Conservation (phyloP, 2,113 vertebrate species). For the Epinephelus fuscoguttatus region DNA sequence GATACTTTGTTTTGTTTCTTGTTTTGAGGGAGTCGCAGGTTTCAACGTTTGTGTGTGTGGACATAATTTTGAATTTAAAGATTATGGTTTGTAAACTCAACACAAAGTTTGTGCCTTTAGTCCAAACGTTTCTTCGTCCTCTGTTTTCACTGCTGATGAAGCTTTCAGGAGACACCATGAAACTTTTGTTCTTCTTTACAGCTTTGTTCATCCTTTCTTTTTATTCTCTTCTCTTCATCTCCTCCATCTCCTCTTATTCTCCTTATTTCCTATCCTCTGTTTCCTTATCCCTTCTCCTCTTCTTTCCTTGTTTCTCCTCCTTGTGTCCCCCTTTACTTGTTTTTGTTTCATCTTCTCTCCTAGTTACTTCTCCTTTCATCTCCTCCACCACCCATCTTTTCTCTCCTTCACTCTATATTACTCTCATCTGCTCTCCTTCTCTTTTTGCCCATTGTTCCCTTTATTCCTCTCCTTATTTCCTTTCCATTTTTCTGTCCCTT, state of each 20-base stretch:
- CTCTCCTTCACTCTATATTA: not conserved
- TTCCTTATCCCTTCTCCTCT: not conserved
- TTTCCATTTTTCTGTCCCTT: too few species aligned
- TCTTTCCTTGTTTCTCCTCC: not conserved
- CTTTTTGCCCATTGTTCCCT: not conserved
- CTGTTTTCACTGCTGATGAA: too few species aligned
- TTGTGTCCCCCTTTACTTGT: rapidly evolving
- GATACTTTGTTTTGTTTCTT: not conserved
- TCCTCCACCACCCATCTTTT: too few species aligned
- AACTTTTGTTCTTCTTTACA: not conserved
- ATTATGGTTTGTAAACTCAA: too few species aligned
- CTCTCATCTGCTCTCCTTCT: not conserved
- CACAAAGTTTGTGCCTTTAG: too few species aligned
- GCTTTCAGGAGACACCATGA: too few species aligned
- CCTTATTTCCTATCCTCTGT: not conserved
- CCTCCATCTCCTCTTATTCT: not conserved
- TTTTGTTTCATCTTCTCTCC: not conserved
- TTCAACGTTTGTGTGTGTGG: not conserved
- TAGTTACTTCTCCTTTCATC: not conserved
- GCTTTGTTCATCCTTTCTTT: not conserved
- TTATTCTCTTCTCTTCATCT: not conserved
- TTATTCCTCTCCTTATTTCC: not conserved
- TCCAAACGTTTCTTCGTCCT: too few species aligned
- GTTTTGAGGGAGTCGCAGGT: not conserved
- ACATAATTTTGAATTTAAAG: too few species aligned